Conservation (phyloP, 2,888 invertebrate genomes). For the Epinotia brunnichana region DNA sequence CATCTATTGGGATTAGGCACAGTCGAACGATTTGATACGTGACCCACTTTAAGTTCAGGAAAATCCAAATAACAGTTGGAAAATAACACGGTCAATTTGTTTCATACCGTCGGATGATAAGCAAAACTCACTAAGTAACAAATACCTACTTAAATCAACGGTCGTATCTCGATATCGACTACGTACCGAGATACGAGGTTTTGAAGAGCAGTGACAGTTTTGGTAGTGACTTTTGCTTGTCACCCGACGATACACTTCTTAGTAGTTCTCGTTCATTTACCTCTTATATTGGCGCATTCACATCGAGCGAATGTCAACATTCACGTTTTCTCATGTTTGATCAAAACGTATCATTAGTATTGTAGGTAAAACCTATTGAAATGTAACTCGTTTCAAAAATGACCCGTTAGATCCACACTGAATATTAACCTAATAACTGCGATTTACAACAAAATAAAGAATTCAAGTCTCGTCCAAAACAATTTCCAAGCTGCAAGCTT, state of each 20-base stretch:
- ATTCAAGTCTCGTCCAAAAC: constrained; percentile 53
- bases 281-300: no score
- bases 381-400: neutral
- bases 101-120: no score
- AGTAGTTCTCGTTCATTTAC: no score
- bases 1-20: constrained; percentile 35
- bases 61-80: neutral
- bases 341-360: neutral
- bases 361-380: neutral
- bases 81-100: neutral
- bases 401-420: constrained; percentile 5
- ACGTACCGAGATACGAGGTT: no score
- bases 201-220: no score
- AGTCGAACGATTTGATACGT: constrained; percentile 23
- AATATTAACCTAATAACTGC: constrained; percentile 15
- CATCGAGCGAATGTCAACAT: no score
- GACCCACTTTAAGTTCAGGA: neutral
- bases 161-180: no score
- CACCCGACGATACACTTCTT: no score
- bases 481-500: constrained; percentile 53
- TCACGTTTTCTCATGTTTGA: no score
- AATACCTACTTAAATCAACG: no score
- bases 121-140: no score
- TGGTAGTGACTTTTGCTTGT: no score
- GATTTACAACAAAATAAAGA: constrained; percentile 47